Conservation (phyloP, 2,888 invertebrate species). For the Polymixis flavicincta region DNA sequence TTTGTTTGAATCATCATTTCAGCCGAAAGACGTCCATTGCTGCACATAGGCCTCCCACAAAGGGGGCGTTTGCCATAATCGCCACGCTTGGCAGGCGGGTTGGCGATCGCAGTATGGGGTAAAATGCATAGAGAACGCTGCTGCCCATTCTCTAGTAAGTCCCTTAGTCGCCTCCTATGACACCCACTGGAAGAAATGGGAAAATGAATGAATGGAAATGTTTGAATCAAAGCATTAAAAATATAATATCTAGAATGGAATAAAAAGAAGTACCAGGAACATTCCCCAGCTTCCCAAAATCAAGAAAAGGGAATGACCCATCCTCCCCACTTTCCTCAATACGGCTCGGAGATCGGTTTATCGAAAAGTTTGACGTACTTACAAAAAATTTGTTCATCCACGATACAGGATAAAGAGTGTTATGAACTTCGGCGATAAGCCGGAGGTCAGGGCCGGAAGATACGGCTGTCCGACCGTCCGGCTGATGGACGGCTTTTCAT, state of each 20-base stretch:
- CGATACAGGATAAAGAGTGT: slow-evolving; percentile 58
- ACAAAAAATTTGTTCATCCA: slow-evolving; percentile 64
- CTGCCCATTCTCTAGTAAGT: too few species aligned
- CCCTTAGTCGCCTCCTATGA: too few species aligned
- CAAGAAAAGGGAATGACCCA: slow-evolving; percentile 21
- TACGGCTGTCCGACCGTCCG: slow-evolving; percentile 26
- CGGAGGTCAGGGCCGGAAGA: slow-evolving; percentile 64
- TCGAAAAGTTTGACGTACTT: slow-evolving; percentile 38
- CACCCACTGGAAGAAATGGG: too few species aligned
- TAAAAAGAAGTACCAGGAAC: neutral
- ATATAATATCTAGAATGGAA: neutral
- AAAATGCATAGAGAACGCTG: too few species aligned
- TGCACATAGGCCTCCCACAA: too few species aligned
- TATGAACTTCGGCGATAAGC: slow-evolving; percentile 61
- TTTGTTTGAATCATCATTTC: too few species aligned
- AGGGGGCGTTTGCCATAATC: too few species aligned
- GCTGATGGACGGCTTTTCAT: slow-evolving; percentile 32
- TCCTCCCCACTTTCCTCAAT: neutral
- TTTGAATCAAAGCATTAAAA: neutral
- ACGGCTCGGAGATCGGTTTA: slow-evolving; percentile 26
- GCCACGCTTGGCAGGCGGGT: too few species aligned
- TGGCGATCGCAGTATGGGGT: too few species aligned
- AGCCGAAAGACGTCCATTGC: too few species aligned
- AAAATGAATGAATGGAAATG: too few species aligned
- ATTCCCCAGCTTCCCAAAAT: neutral